Evolutionary conservation across 2,888 invertebrate species (phyloP), one percentile per base, ranked within the genome.

Genomic region (Tiliacea citrago): DNA sequence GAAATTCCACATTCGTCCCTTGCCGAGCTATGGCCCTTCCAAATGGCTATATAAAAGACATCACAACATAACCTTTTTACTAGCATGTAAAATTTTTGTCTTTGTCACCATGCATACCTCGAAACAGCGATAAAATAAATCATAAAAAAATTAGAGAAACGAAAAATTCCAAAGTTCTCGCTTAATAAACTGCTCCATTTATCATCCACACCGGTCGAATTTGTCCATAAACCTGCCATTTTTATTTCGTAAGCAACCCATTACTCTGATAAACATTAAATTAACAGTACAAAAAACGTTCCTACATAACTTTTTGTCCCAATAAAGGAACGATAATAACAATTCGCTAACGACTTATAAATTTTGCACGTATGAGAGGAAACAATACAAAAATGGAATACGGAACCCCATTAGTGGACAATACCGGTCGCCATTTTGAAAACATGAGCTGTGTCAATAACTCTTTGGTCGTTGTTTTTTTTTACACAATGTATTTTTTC

Each of bases 401-500:
- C 87, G 79, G 78, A 81, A 83, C 86, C 81, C 89, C 86, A 90
- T 91, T 90, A 89, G 65, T 79, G 89, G 86, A 91, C 92, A 91
- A 92, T 90, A 91, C 89, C 86, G 86, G 86, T 75, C 78, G 87
- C 81, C 83, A 86, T 85, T 87, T 81, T 84, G 68, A 86, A 88
- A 91, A 91, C 91, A 88, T 85, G 81, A 76, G 78, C 84, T 87
- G 86, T 89, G 92, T 93, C 92, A 91, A 92, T 93, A 93, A 92
- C 92, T 91, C 89, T 89, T 88, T 75, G 75, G 86, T 74, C 74
- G 75, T 77, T 90, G 91, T 88, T 89, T 87, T 90, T 91, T 90
- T 90, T 87, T 75, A 72, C 47, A 66, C 84, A 73, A 65, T 84
- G 81, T 69, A 79, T 83, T 87, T 85, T 85, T 85, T 87, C 68